Conservation (phyloP, 2,113 vertebrate species). For the Tychaedon coryphoeus region DNA sequence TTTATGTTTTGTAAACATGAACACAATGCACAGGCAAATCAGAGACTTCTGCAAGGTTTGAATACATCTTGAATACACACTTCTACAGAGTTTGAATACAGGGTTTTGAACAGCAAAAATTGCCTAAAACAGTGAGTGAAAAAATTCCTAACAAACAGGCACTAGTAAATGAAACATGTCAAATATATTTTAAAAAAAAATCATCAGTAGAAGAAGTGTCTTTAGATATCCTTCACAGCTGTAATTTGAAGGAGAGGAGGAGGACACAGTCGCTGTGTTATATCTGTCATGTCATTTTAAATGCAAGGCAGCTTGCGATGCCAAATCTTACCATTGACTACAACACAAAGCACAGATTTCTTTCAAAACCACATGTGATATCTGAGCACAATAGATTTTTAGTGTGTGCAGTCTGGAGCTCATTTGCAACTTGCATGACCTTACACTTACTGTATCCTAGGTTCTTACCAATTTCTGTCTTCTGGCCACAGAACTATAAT, state of each 20-base stretch:
- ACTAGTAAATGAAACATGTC: background rate
- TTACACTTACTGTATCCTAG: rapidly evolving
- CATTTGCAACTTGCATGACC: background rate
- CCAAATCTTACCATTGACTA: background rate
- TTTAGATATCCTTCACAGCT: background rate
- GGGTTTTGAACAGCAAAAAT: background rate
- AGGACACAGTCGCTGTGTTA: background rate
- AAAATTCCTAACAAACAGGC: background rate
- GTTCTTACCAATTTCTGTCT: background rate
- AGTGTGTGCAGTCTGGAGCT: background rate
- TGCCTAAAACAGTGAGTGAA: background rate
- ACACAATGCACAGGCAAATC: background rate
- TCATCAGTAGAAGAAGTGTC: rapidly evolving
- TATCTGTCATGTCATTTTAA: background rate
- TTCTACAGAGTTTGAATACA: background rate
- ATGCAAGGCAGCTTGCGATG: background rate
- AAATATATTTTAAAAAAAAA: background rate
- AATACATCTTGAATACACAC: background rate
- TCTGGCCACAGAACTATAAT: background rate
- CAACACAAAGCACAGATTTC: background rate
- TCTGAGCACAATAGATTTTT: background rate
- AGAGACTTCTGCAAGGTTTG: background rate
- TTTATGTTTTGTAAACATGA: background rate
- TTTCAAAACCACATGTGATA: background rate
- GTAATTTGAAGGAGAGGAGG: background rate